A percentile compares a stretch with the other conserved stretches of the same genome.
These are phyloP conservation scores for Rutpela maculata DNA, from an alignment of 2,888 invertebrate genomes.

Conservation along the genomic window DNA sequence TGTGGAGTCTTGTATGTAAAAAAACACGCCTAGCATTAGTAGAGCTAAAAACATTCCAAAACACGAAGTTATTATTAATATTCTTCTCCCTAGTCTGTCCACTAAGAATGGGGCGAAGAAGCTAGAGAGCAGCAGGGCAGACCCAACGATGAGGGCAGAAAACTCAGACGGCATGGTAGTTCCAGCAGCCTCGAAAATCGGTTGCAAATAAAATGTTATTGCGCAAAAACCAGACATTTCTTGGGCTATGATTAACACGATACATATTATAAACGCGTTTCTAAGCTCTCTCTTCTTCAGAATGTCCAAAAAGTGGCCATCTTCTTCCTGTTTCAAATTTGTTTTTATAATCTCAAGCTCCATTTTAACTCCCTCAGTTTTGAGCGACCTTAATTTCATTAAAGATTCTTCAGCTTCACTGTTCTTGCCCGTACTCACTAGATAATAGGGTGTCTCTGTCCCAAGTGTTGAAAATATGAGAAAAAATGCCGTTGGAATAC, in stretches of 20 bases:
- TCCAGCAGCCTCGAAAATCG: constrained; percentile 82
- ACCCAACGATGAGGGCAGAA: constrained; percentile 85
- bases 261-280: constrained; percentile 85
- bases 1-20: constrained; percentile 75
- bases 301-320: constrained; percentile 70
- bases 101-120: constrained; percentile 83
- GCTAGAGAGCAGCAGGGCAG: constrained; percentile 85
- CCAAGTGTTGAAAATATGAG: constrained; percentile 81
- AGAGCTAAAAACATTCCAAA: constrained; percentile 80
- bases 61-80: constrained; percentile 83
- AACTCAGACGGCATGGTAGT: constrained; percentile 78
- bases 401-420: constrained; percentile 81
- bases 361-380: constrained; percentile 77
- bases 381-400: constrained; percentile 81
- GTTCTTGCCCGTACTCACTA: constrained; percentile 77
- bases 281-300: no score
- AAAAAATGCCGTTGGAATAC: constrained; percentile 71
- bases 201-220: no score
- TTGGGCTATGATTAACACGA: constrained; percentile 78
- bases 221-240: constrained; percentile 81
- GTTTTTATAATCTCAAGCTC: constrained; percentile 71
- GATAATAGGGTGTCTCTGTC: constrained; percentile 84
- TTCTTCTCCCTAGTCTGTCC: constrained; percentile 84
- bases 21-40: constrained; percentile 74
- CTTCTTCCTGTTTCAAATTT: constrained; percentile 50